Base-by-base conservation (phyloP, 1,140 invertebrate genomes). In the Caenorhabditis remanei region DNA sequence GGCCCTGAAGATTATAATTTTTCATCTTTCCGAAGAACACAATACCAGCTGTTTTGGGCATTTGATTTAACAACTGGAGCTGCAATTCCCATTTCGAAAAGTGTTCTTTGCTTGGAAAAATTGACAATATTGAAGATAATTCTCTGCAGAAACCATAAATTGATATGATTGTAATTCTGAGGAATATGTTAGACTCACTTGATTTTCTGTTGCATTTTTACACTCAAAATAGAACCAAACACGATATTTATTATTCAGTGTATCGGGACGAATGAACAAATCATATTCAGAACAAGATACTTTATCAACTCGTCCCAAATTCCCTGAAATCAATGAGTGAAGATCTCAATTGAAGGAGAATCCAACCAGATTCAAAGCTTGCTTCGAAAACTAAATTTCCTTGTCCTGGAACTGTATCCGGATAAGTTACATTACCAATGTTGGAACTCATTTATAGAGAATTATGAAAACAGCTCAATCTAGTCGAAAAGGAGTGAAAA, bases 191-290 rank as follows among this genome's bases (percentile, higher is more conserved):
- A 32, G 2, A 32, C 32, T 32, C 16, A 96, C 96, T 94, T 97
- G 97, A 93, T 98, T 96, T 46, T 95, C 94, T 88, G 96, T 96
- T 0, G 97, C 96, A 93, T 99, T 99, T 93, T 99, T 97, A 14
- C 99, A 97, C 0, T 96, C 97, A 92, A 99, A 99, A 93, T 99
- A 98, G 93, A 98, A 99, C 97, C 97, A 99, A 86, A 98, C 95
- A 58, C 98, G 94, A 84, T 96, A 95, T 48, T 96, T 94, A 0
- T 97, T 97, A 93, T 97, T 97, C 93, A 97, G 98, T 0, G 97
- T 98, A 93, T 99, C 98, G 0, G 98, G 97, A 71, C 98, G 94
- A 56, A 99, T 95, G 93, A 96, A 99, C 11, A 99, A 94, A 93
- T 99, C 98, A 93, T 99, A 99, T 93, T 99, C 97, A 92, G 95